Percentiles rank a stretch among this genome's conserved stretches.
phyloP scores from a whole-genome alignment of 2,113 vertebrate species.

The Phyllostomus hastatus region DNA sequence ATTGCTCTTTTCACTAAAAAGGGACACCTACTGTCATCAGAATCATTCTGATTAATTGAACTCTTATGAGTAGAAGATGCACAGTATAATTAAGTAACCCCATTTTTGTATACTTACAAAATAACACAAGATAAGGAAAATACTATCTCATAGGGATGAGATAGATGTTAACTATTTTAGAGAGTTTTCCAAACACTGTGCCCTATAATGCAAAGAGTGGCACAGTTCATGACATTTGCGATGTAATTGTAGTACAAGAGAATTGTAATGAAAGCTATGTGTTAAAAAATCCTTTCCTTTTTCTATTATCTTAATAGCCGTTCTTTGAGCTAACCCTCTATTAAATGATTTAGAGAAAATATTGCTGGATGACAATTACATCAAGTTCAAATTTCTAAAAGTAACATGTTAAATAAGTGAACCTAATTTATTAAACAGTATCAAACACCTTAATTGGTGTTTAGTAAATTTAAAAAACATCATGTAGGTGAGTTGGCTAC shows the following conservation, averaged over 20 bases:
- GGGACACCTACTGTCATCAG: neutral
- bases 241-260: neutral
- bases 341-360: slow-evolving; percentile 8
- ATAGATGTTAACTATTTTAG: neutral
- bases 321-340: neutral
- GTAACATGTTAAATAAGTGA: neutral
- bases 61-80: neutral
- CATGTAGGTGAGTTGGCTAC: neutral
- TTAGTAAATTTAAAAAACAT: slow-evolving; percentile 16
- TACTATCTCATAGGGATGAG: too few species aligned
- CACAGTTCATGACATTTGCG: neutral
- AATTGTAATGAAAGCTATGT: neutral
- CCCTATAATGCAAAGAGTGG: neutral
- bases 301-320: neutral
- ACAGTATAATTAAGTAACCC: neutral
- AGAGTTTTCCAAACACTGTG: neutral
- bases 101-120: neutral
- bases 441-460: neutral
- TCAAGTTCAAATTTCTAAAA: slow-evolving; percentile 17
- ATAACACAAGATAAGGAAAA: too few species aligned
- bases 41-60: neutral
- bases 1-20: neutral
- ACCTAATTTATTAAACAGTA: neutral
- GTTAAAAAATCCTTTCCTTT: neutral
- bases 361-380: neutral